Percentiles rank a stretch among this genome's conserved stretches.
phyloP scores from a whole-genome alignment of 2,113 vertebrate genomes.

The Rattus rattus region DNA sequence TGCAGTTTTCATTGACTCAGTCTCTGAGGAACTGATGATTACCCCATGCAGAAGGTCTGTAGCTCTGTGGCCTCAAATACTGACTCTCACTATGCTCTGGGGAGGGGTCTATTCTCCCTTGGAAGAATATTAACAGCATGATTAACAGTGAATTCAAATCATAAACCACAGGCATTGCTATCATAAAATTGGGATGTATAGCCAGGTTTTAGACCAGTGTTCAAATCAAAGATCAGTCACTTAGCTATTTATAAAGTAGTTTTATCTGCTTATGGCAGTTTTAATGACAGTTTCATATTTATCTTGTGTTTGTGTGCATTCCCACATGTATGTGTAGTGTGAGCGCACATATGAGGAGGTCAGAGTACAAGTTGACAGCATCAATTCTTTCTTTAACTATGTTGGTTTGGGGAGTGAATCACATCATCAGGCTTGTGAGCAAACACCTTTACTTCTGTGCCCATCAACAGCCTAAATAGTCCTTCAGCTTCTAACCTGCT shows the following conservation, averaged over 20 bases:
- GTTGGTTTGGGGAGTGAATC: neutral
- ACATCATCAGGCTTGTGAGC: neutral
- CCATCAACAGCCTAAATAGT: neutral
- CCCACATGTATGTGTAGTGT: neutral
- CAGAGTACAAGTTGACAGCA: neutral
- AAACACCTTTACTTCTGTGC: neutral
- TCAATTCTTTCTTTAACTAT: neutral
- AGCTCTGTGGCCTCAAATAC: neutral
- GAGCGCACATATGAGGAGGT: neutral
- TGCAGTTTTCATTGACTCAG: neutral
- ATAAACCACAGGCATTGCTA: neutral
- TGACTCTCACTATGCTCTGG: neutral
- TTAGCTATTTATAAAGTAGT: neutral
- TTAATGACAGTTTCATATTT: neutral
- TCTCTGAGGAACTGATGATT: neutral
- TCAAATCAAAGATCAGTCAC: neutral
- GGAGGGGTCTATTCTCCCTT: neutral
- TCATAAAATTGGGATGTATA: neutral
- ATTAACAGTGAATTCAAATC: constrained; percentile 20
- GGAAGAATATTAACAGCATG: constrained; percentile 27
- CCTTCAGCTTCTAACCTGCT: constrained; percentile 9
- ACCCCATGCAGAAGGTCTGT: neutral
- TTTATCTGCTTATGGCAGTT: too few species aligned
- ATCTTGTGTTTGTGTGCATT: neutral
- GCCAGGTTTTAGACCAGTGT: neutral